These are phyloP conservation scores for Cosmia trapezina DNA, from an alignment of 2,888 invertebrate species.

Conservation along the genomic window DNA sequence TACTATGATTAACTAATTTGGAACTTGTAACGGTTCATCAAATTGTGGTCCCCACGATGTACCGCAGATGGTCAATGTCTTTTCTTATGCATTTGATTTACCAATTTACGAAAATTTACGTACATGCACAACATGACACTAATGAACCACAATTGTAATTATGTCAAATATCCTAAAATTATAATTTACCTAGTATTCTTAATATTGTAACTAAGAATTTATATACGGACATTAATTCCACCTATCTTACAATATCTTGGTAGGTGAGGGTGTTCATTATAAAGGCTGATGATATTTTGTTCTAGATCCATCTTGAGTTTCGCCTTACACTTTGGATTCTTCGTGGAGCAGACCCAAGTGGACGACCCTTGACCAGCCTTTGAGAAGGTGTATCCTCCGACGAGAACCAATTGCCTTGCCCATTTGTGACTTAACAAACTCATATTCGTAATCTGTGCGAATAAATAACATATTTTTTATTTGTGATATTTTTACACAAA, in stretches of 20 bases:
- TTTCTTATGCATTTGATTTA: too few relatives aligned
- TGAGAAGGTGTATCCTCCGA: slow-evolving; percentile 70
- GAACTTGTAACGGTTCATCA: too few relatives aligned
- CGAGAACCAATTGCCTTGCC: slow-evolving; percentile 63
- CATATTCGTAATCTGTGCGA: slow-evolving; percentile 32
- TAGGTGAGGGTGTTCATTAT: slow-evolving; percentile 48
- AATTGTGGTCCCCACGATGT: too few relatives aligned
- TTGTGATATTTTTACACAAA: neutral
- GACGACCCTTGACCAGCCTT: slow-evolving; percentile 45
- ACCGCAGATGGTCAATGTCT: too few relatives aligned
- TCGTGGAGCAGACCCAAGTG: slow-evolving; percentile 63
- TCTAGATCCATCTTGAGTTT: slow-evolving; percentile 41
- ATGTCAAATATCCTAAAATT: too few relatives aligned
- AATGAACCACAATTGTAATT: too few relatives aligned
- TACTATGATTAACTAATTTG: too few relatives aligned
- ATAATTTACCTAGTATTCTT: too few relatives aligned
- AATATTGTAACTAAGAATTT: too few relatives aligned
- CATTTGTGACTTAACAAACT: slow-evolving; percentile 51
- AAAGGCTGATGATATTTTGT: slow-evolving; percentile 19
- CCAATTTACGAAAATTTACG: too few relatives aligned
- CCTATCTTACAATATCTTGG: slow-evolving; percentile 20
- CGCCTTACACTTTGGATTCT: slow-evolving; percentile 56
- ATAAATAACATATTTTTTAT: neutral
- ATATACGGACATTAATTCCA: neutral
- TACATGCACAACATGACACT: too few relatives aligned